Evolutionary conservation across 2,797 vertebrate species (phyloP).

Genomic region (Momotus momota): DNA sequence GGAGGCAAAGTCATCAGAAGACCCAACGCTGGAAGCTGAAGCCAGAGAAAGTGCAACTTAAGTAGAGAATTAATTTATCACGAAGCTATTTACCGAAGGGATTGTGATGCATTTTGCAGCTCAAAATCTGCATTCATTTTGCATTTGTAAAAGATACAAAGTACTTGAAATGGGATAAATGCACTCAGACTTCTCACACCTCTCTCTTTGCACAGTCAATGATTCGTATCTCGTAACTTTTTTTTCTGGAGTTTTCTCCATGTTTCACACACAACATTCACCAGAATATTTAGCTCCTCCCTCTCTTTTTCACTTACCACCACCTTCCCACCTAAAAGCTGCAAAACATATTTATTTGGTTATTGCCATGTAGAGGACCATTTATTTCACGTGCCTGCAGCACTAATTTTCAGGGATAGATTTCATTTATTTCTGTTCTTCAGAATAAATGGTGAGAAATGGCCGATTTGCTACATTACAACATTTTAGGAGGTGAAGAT

Average conservation of each 20-base stretch:
- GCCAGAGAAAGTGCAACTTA: not conserved
- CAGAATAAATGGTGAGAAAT: slow-evolving; percentile 57
- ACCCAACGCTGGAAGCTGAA: not conserved
- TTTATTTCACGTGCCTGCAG: slow-evolving; percentile 37
- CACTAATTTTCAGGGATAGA: slow-evolving; percentile 39
- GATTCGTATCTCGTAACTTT: not conserved
- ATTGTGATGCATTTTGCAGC: not conserved
- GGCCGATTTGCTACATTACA: slow-evolving; percentile 59
- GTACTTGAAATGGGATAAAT: not conserved
- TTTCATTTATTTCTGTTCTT: slow-evolving; percentile 56
- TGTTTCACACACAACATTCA: not conserved
- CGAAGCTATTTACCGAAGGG: not conserved
- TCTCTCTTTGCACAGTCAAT: rapidly evolving
- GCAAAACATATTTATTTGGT: slow-evolving; percentile 46
- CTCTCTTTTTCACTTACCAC: slow-evolving; percentile 46
- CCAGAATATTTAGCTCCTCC: slow-evolving; percentile 34
- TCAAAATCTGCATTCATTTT: not conserved
- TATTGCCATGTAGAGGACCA: slow-evolving; percentile 6
- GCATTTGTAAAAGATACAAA: not conserved
- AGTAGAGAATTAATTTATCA: not conserved
- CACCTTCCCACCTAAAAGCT: slow-evolving; percentile 43
- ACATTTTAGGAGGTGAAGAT: slow-evolving; percentile 60
- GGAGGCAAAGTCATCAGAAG: not conserved
- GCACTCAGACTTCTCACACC: not conserved
- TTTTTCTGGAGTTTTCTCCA: not conserved